A percentile compares a stretch with the other conserved stretches of the same genome.
phyloP scores from a whole-genome alignment of 2,113 vertebrate genomes.

The Sylvilagus bachmani region DNA sequence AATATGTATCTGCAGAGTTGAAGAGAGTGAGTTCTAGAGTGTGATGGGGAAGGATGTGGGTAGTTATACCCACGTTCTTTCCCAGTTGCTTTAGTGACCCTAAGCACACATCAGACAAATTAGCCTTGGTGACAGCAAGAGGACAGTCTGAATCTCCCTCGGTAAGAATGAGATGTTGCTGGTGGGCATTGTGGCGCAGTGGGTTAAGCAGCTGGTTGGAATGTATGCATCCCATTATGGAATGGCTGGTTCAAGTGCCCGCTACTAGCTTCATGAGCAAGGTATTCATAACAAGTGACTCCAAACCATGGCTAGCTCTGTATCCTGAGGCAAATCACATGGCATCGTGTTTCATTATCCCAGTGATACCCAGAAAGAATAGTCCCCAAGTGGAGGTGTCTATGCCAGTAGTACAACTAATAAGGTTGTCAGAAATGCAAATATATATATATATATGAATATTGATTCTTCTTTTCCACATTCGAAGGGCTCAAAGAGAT shows the following conservation, averaged over 20 bases:
- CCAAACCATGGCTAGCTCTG: not conserved
- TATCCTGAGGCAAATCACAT: not conserved
- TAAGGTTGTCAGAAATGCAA: conserved; percentile 43
- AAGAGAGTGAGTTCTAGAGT: not conserved
- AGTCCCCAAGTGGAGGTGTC: not conserved
- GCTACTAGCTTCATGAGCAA: not conserved
- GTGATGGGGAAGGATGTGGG: not conserved
- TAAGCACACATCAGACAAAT: not conserved
- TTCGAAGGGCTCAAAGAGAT: not conserved
- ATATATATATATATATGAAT: not conserved
- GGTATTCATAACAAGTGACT: not conserved
- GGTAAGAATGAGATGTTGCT: not conserved
- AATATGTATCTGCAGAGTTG: not conserved
- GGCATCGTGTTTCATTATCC: not conserved
- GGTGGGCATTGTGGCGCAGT: too few relatives aligned
- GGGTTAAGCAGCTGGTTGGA: too few relatives aligned
- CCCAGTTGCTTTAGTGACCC: not conserved
- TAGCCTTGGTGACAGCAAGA: not conserved
- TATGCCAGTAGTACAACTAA: not conserved
- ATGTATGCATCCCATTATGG: too few relatives aligned
- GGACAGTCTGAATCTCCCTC: not conserved
- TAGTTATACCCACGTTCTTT: not conserved
- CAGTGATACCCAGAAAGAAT: not conserved
- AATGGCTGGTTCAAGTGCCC: too few relatives aligned
- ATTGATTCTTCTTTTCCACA: conserved; percentile 30